Evolutionary conservation across 1,140 invertebrate genomes (phyloP), one percentile per base, ranked within the genome.

Genomic region (Penaeus chinensis): DNA sequence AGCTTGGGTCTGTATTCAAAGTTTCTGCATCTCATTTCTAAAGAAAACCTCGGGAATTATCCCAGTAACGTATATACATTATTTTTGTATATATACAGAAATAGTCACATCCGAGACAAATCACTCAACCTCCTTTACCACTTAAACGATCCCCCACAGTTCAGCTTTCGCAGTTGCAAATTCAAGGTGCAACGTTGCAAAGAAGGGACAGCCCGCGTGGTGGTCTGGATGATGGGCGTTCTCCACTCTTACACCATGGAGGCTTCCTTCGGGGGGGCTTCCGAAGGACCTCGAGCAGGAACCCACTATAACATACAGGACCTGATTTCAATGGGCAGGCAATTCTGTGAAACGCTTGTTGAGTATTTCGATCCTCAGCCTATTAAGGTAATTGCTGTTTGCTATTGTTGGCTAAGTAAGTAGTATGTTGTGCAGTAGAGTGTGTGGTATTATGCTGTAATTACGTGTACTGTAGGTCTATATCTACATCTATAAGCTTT

Each of bases 171-270:
- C 93, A 96, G 95, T 91, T 98, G 97, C 92, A 98, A 98, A 93
- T 98, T 98, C 92, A 95, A 96, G 91, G 95, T 98, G 84, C 97
- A 98, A 92, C 95, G 96, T 82, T 96, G 95, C 89, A 98, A 98
- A 93, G 97, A 98, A 93, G 97, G 97, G 2, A 98, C 97, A 18
- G 97, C 97, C 11, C 93, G 98, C 84, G 96, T 98, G 20, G 97
- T 98, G 0, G 95, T 98, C 90, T 98, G 97, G 97, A 96, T 97
- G 93, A 95, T 98, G 94, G 97, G 97, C 19, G 96, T 98, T 27
- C 95, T 95, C 76, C 97, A 98, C 91, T 98, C 97, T 92, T 99
- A 97, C 91, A 99, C 97, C 2, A 95, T 99, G 94, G 98, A 99
- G 93, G 96, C 97, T 3, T 98, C 97, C 0, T 97, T 98, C 93